These are phyloP conservation scores for Diorhabda sublineata DNA, from an alignment of 1,140 invertebrate species.

Conservation along the genomic window DNA sequence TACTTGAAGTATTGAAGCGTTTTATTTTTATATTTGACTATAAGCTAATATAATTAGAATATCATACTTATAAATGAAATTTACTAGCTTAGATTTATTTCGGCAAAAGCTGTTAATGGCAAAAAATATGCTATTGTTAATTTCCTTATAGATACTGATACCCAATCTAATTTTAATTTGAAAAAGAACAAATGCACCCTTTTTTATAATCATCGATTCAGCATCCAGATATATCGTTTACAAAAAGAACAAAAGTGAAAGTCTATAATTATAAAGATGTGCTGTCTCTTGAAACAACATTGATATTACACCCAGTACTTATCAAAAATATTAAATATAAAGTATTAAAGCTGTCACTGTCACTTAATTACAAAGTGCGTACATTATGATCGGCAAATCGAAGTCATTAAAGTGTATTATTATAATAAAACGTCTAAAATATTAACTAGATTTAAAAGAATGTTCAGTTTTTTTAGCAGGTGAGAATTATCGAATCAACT, in stretches of 20 bases:
- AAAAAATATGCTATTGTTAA: background rate
- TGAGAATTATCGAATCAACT: background rate
- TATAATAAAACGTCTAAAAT: background rate
- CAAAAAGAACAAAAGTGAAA: background rate
- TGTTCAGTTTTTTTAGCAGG: background rate
- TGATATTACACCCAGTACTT: background rate
- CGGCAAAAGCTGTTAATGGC: background rate
- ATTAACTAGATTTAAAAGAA: background rate
- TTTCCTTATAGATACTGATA: background rate
- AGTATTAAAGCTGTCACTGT: background rate
- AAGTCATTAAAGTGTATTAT: slow-evolving; percentile 1
- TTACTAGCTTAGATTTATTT: background rate
- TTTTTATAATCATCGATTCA: background rate
- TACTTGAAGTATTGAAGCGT: too few species aligned
- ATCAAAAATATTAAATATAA: background rate
- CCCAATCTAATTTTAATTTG: background rate
- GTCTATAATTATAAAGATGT: background rate
- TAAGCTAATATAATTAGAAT: background rate
- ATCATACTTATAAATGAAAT: background rate
- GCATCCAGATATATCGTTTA: background rate
- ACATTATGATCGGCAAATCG: background rate
- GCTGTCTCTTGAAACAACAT: background rate
- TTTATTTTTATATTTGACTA: too few species aligned
- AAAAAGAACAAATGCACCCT: background rate
- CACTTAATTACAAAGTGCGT: background rate